phyloP scores from a whole-genome alignment of 2,888 invertebrate species.

The Drosophila tripunctata region DNA sequence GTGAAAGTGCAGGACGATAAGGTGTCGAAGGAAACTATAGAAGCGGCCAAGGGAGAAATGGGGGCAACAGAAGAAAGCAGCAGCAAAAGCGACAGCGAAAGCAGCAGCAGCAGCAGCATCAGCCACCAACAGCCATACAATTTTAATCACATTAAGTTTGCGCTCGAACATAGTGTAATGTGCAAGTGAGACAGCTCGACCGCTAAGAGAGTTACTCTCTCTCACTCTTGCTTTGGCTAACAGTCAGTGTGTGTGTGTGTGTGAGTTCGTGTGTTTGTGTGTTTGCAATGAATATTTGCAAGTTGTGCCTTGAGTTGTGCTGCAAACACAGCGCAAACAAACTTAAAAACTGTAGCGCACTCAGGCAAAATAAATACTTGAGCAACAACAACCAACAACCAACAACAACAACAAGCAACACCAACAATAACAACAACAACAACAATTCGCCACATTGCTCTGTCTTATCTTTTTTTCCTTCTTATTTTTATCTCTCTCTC shows the following conservation, averaged over 20 bases:
- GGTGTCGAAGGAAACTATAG: conserved; percentile 23
- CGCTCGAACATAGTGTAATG: conserved; percentile 32
- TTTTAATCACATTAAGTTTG: conserved; percentile 77
- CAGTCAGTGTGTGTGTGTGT: conserved; percentile 5
- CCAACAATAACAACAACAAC: conserved; percentile 5
- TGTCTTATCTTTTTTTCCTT: conserved; percentile 12
- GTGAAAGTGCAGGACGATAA: conserved; percentile 52
- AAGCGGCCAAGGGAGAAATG: neutral
- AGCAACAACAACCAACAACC: conserved; percentile 47
- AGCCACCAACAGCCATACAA: conserved; percentile 63
- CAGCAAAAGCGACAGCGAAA: neutral
- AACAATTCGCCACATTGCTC: conserved; percentile 13
- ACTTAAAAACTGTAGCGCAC: conserved; percentile 79
- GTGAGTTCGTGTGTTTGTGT: conserved; percentile 25
- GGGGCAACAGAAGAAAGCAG: neutral
- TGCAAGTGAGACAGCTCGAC: conserved; percentile 17
- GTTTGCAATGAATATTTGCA: conserved; percentile 66
- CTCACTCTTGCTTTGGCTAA: neutral
- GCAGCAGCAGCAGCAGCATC: neutral
- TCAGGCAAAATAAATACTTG: conserved; percentile 76
- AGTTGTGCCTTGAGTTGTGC: conserved; percentile 63
- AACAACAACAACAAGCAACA: conserved; percentile 37
- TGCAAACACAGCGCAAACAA: conserved; percentile 73
- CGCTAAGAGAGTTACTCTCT: conserved; percentile 2
- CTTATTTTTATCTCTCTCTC: neutral